Evolutionary conservation across 1,140 invertebrate genomes (phyloP), one percentile per base, ranked within the genome.

Genomic region (Lordiphosa stackelbergi): DNA sequence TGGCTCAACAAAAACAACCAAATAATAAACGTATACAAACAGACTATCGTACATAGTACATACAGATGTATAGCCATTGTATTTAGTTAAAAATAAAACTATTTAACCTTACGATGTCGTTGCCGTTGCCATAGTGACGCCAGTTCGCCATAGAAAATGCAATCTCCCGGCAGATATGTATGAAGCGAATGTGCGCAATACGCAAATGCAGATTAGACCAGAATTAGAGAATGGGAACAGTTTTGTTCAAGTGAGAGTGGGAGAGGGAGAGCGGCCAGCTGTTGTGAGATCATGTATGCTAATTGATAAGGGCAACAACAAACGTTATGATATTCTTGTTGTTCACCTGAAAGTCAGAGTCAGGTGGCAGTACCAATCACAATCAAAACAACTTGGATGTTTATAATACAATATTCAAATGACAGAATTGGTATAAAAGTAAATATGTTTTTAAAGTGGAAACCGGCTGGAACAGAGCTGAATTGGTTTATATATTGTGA

Each of bases 61-160:
- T 13, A 37, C n/a, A 55, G 12, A 16, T 40, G 13, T 36, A 60
- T 52, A 51, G 28, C 28, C 28, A 31, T 31, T 53, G 48, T 66
- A 58, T 36, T 51, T 53, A 43, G 43, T 72, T 79, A 75, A 64
- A 71, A 75, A 79, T 79, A 79, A 75, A 78, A 75, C 75, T 75
- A 74, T 79, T 75, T 71, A 81, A 73, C 75, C 75, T 75, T 48
- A 31, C 47, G 42, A 45, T 65, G 63, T 71, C 71, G 75, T 81
- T 79, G 70, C 60, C 69, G 57, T 46, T 53, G 34, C 43, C 43
- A 70, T 54, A 59, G 66, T 79, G 71, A 79, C 66, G 70, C 60
- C 47, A 48, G 55, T 71, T 74, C 59, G 45, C 52, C 28, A 12
- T 54, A 53, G 51, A 58, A 35, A 41, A 47, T 37, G 31, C 37